Percentiles rank a stretch among this genome's conserved stretches.
These are phyloP conservation scores for Tupiocoris notatus DNA, from an alignment of 2,888 invertebrate species.

Conservation along the genomic window DNA sequence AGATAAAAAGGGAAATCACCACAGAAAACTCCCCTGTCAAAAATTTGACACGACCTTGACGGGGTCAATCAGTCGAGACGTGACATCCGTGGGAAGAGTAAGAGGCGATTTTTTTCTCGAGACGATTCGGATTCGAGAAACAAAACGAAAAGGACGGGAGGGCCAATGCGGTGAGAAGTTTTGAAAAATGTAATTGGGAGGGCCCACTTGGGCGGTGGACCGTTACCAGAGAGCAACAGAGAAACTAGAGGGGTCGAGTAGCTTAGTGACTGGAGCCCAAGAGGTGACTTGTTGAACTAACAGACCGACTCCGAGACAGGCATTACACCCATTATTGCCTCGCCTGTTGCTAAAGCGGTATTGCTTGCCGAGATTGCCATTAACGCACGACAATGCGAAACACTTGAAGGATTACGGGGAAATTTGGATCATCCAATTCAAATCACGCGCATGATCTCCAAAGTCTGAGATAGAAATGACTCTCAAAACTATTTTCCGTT, in stretches of 20 bases:
- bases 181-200: constrained; percentile 30
- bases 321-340: neutral
- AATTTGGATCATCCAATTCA: too few species aligned
- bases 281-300: neutral
- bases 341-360: neutral
- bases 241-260: neutral
- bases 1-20: neutral
- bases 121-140: neutral
- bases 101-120: neutral
- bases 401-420: too few species aligned
- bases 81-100: neutral
- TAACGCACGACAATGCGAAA: too few species aligned
- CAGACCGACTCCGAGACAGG: neutral
- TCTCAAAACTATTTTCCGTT: too few species aligned
- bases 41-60: constrained; percentile 1
- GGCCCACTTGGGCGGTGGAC: constrained; percentile 36
- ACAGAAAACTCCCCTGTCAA: neutral
- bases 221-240: constrained; percentile 16
- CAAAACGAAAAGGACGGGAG: neutral
- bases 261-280: neutral
- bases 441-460: too few species aligned
- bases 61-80: constrained; percentile 7
- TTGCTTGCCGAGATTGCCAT: too few species aligned
- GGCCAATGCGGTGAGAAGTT: neutral
- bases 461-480: too few species aligned